Evolutionary conservation across 2,888 invertebrate genomes (phyloP), one percentile per base, ranked within the genome.

Genomic region (Meganola albula): DNA sequence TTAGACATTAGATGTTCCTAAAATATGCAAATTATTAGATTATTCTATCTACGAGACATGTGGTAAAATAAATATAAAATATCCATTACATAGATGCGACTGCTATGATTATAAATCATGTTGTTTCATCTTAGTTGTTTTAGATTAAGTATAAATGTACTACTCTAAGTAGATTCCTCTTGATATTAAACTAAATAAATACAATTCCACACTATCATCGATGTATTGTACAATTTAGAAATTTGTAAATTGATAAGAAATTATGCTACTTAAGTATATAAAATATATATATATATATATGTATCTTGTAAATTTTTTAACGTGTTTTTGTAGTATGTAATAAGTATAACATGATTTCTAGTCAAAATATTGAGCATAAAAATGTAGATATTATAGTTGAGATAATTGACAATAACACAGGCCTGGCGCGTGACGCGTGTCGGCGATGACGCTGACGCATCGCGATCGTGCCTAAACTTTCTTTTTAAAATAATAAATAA

Each of bases 281-380:
- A n/a, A n/a, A n/a, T n/a, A n/a, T n/a, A n/a, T n/a, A n/a, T n/a
- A n/a, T n/a, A n/a, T n/a, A n/a, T n/a, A 79, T 82, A 80, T 78
- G 80, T 78, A 75, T 65, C 62, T 60, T 84, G 83, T 84, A 84
- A 74, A 83, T 76, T 73, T 71, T 68, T 20, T 20, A 20, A 67
- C 77, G 75, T 74, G 78, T 82, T 80, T 80, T 80, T 72, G 80
- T 83, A 79, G 76, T 78, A 70, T 74, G 64, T 80, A 79, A 77
- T 76, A 73, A 76, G 71, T 78, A 75, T 75, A 80, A 80, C 78
- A 84, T 79, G 84, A 80, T 83, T 85, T 87, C 87, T 87, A 87
- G 87, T 87, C 87, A 87, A 83, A 83, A 78, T 82, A 83, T 84
- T 80, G 79, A 85, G 74, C 83, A 79, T 82, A 83, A 74, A 78